Base-by-base conservation (phyloP, 2,888 invertebrate genomes). In the Lasioglossum vierecki region DNA sequence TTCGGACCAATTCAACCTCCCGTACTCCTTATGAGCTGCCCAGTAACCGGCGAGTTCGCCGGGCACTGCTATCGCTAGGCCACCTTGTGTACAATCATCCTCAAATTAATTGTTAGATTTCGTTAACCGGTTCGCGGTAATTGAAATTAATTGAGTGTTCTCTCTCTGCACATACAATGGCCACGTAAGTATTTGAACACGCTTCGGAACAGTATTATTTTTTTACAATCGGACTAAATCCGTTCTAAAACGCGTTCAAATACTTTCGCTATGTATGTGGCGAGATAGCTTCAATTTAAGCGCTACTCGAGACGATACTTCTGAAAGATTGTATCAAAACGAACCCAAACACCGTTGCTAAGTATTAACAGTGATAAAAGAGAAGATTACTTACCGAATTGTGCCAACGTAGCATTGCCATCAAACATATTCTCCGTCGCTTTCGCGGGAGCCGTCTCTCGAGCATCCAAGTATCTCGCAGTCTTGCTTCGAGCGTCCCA, bases 21-120 rank as follows among this genome's bases (percentile, higher is more conserved):
- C 98, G 93, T 97, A 98, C 88, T 95, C 95, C 88, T 96, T 95
- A 95, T 98, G 97, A 57, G 98, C 96, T 82, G 96, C 96, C 96
- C 97, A 97, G 94, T 98, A 98, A 2, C 99, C 99, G 80, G 96
- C 95, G 26, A 99, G 94, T 95, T 99, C 99, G 13, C 98, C 98
- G 0, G 99, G 99, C n/a, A 99, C 97, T 22, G 97, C 99, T 22
- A 98, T 96, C 0, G 98, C 96, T 89, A 97, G 95, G 0, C 97
- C 97, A 88, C 97, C 97, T 95, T 63, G 2, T 39, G 22, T 4
- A 57, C 22, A 53, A 53, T 53, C 53, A 9, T 53, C 9, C 53
- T 3, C 8, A n/a, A 53, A 9, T 22, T 8, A 9, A 53, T 22
- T 2, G 9, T 53, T 53, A 53, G 53, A 53, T 53, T 53, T 53